phyloP scores from a whole-genome alignment of 2,113 vertebrate species.

The Nannospalax galili region DNA sequence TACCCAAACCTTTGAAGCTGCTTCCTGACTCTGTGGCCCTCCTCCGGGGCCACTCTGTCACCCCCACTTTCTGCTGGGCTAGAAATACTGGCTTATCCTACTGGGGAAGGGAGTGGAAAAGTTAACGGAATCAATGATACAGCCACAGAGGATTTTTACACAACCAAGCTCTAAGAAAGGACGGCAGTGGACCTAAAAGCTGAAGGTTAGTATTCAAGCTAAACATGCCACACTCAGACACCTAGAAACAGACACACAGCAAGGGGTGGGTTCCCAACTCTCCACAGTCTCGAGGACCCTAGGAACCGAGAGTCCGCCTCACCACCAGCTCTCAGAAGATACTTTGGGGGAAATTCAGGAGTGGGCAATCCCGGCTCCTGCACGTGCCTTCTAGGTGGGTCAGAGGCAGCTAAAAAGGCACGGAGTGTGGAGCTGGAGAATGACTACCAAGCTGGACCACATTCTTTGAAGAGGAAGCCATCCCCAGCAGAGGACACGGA shows the following conservation, averaged over 20 bases:
- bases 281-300: too few relatives aligned
- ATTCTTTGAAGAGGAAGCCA: too few relatives aligned
- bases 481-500: rapidly evolving
- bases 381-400: background rate
- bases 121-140: background rate
- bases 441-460: rapidly evolving
- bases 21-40: conserved; percentile 73
- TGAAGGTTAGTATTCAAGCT: background rate
- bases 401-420: too few relatives aligned
- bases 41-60: background rate
- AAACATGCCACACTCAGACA: background rate
- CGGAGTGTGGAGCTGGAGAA: background rate
- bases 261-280: background rate
- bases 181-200: conserved; percentile 16
- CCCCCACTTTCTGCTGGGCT: background rate
- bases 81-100: background rate
- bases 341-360: rapidly evolving
- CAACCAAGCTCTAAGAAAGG: rapidly evolving
- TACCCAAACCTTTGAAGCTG: conserved; percentile 87
- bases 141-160: background rate
- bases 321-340: rapidly evolving
- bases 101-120: too few relatives aligned
- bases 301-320: background rate
- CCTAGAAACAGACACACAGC: background rate
- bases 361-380: rapidly evolving